Percentiles rank a stretch among this genome's conserved stretches.
phyloP scores from a whole-genome alignment of 2,113 vertebrate species.

The Rallus limicola region DNA sequence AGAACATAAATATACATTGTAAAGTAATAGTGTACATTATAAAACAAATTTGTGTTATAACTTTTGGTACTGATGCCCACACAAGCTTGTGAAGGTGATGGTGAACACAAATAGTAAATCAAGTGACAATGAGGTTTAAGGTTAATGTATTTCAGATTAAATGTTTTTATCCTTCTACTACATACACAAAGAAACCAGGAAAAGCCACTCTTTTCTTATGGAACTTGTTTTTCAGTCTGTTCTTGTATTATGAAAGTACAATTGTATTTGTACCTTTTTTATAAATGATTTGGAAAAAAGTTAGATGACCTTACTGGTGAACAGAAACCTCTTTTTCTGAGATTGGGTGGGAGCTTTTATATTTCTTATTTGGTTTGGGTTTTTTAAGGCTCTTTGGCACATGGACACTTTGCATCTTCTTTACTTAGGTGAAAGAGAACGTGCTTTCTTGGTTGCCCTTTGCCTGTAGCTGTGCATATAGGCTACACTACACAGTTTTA shows the following conservation, averaged over 20 bases:
- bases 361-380: background rate
- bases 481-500: background rate
- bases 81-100: background rate
- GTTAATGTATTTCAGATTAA: background rate
- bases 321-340: background rate
- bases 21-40: background rate
- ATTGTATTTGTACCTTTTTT: background rate
- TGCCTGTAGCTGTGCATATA: background rate
- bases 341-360: rapidly evolving
- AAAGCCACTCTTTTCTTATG: background rate
- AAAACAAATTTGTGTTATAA: background rate
- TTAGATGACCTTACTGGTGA: background rate
- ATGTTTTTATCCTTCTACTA: background rate
- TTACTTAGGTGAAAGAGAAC: background rate
- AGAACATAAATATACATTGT: background rate
- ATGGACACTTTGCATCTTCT: background rate
- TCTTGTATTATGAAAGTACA: background rate
- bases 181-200: background rate
- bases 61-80: background rate
- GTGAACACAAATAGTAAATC: background rate
- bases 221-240: background rate
- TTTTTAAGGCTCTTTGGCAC: background rate
- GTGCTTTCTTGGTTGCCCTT: background rate
- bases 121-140: background rate
- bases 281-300: background rate